Percentiles rank a stretch among this genome's conserved stretches.
These are phyloP conservation scores for Archips xylosteana DNA, from an alignment of 2,888 invertebrate species.

Conservation along the genomic window DNA sequence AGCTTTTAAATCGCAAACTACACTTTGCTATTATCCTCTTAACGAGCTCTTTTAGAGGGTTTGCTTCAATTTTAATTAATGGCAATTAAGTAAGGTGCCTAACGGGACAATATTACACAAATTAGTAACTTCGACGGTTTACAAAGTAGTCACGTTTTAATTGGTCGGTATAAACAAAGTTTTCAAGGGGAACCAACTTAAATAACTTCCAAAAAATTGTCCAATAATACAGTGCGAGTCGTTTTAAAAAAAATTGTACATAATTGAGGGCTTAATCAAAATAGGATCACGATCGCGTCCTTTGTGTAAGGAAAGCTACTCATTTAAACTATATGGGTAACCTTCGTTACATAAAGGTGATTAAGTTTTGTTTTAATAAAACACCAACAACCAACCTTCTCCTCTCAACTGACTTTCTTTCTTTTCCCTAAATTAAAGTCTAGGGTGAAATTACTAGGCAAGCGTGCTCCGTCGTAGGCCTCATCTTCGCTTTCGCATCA, in stretches of 20 bases:
- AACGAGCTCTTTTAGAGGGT: constrained; percentile 65
- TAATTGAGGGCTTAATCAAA: too few species aligned
- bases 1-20: constrained; percentile 76
- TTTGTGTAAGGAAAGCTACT: too few species aligned
- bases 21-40: constrained; percentile 68
- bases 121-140: constrained; percentile 25
- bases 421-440: not conserved
- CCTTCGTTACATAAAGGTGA: too few species aligned
- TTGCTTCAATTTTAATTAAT: constrained; percentile 71
- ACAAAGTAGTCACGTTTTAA: constrained; percentile 17
- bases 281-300: too few species aligned
- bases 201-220: not conserved
- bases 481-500: too few species aligned
- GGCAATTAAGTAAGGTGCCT: constrained; percentile 54
- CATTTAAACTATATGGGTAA: too few species aligned
- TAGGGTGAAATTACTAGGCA: too few species aligned
- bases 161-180: constrained; percentile 4
- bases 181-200: constrained; percentile 1
- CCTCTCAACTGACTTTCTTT: not conserved
- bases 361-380: too few species aligned
- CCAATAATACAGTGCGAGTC: too few species aligned
- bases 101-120: constrained; percentile 29
- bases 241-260: too few species aligned
- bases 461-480: too few species aligned
- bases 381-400: too few species aligned